Conservation (phyloP, 2,888 invertebrate genomes). For the Mesopsocus fuscifrons region DNA sequence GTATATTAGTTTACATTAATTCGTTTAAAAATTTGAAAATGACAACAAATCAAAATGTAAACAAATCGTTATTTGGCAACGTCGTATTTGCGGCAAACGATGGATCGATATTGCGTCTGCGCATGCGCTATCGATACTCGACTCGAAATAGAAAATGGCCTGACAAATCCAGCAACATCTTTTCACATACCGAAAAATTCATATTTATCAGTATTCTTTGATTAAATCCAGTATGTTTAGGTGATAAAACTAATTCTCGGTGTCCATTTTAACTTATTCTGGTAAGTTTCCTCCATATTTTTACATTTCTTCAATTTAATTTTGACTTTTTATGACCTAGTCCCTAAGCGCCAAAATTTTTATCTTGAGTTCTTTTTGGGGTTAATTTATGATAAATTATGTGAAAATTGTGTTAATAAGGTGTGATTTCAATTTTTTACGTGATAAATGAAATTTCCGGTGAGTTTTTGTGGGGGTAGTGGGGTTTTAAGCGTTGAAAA, state of each 20-base stretch:
- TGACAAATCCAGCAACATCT: too few relatives aligned
- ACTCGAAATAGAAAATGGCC: neutral
- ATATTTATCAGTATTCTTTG: neutral
- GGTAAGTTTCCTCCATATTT: conserved; percentile 2
- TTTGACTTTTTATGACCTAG: too few relatives aligned
- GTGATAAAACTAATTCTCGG: conserved; percentile 4
- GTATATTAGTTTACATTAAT: too few relatives aligned
- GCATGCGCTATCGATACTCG: neutral
- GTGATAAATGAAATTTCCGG: too few relatives aligned
- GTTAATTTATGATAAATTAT: too few relatives aligned
- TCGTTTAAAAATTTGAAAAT: neutral
- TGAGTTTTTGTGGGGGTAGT: too few relatives aligned
- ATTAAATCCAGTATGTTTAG: conserved; percentile 3
- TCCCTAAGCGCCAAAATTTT: too few relatives aligned
- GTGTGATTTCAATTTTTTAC: too few relatives aligned
- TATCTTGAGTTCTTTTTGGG: too few relatives aligned
- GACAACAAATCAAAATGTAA: neutral
- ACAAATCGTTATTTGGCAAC: neutral
- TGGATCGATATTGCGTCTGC: conserved; percentile 7
- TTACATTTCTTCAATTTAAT: too few relatives aligned
- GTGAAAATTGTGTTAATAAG: too few relatives aligned
- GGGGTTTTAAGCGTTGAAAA: too few relatives aligned
- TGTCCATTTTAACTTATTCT: neutral
- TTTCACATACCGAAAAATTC: neutral
- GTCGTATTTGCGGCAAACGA: neutral